These are phyloP conservation scores for Petroica traversi DNA, from an alignment of 2,113 vertebrate genomes.

Conservation along the genomic window DNA sequence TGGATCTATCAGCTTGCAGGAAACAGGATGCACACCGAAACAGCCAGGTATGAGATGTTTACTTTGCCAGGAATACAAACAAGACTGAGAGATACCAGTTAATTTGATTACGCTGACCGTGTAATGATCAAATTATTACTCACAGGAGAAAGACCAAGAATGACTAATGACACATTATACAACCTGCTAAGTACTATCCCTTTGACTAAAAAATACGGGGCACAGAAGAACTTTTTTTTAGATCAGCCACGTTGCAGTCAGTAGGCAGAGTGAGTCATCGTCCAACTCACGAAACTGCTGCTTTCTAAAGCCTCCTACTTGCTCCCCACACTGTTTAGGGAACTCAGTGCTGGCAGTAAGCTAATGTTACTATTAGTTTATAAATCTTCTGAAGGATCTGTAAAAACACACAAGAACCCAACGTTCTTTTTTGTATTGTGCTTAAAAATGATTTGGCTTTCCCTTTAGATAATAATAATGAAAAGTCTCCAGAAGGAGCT, in stretches of 20 bases:
- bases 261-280: constrained; percentile 78
- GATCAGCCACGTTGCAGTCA: constrained; percentile 76
- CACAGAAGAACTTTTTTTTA: constrained; percentile 27
- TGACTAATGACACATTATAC: constrained; percentile 58
- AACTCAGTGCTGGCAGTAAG: constrained; percentile 49
- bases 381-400: constrained; percentile 8
- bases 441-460: not conserved
- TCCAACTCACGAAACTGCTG: constrained; percentile 59
- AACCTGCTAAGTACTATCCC: constrained; percentile 55
- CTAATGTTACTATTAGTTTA: constrained; percentile 59
- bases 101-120: not conserved
- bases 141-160: constrained; percentile 37
- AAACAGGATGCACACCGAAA: constrained; percentile 16
- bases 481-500: not conserved
- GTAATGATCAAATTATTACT: constrained; percentile 29
- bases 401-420: constrained; percentile 4
- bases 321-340: constrained; percentile 55
- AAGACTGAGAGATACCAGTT: not conserved
- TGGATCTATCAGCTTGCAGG: not conserved
- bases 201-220: constrained; percentile 57
- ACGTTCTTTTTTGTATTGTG: not conserved
- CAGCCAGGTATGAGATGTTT: not conserved
- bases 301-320: constrained; percentile 65
- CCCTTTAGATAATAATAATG: not conserved
- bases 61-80: not conserved